Conservation (phyloP, 2,113 vertebrate species). For the Nicator chloris region DNA sequence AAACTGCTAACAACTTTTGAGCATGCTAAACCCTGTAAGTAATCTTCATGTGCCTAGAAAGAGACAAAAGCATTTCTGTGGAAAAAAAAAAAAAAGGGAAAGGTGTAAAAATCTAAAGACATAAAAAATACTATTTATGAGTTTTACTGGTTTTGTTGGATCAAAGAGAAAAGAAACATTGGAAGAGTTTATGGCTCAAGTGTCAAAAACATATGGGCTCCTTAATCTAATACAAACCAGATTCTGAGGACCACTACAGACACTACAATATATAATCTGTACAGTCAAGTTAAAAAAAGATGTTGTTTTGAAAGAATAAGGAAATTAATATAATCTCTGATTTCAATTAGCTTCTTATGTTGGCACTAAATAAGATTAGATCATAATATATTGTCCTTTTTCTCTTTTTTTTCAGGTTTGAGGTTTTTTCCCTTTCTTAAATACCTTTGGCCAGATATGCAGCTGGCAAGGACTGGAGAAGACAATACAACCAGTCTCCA, state of each 20-base stretch:
- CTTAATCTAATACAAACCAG: neutral
- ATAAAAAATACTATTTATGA: neutral
- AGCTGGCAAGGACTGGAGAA: neutral
- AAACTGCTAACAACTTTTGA: constrained; percentile 4
- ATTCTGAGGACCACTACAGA: neutral
- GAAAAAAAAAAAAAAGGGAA: neutral
- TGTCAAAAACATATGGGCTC: neutral
- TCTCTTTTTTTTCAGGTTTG: neutral
- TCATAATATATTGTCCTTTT: neutral
- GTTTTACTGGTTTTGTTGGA: neutral
- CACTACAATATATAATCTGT: neutral
- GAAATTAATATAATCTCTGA: neutral
- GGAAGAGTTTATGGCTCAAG: neutral
- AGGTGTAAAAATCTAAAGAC: neutral
- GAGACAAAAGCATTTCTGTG: neutral
- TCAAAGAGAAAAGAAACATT: neutral
- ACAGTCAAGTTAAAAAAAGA: neutral
- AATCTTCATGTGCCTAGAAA: neutral
- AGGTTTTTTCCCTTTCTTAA: fast-evolving
- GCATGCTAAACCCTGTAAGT: neutral
- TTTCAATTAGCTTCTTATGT: neutral
- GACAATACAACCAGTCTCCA: neutral
- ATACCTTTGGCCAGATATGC: neutral
- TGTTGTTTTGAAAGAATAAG: neutral
- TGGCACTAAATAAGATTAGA: neutral